Evolutionary conservation across 2,113 vertebrate species (phyloP).

Genomic region (Salvelinus sp.): DNA sequence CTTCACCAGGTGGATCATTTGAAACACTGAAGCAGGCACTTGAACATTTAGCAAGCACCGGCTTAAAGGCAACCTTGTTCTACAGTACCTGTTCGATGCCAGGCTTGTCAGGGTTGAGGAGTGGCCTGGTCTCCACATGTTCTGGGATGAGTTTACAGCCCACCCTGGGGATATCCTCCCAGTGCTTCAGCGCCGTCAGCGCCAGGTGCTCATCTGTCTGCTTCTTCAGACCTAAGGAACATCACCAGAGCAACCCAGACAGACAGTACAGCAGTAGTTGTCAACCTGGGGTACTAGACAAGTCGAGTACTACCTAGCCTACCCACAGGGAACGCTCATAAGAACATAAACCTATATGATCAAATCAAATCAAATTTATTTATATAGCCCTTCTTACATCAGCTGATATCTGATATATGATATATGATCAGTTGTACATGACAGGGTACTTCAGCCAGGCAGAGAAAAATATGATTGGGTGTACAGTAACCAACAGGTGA

Average conservation of each 20-base stretch:
- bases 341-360: too few species aligned
- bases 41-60: too few species aligned
- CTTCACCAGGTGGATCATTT: neutral
- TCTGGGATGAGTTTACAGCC: constrained; percentile 91
- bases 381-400: too few species aligned
- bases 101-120: constrained; percentile 92
- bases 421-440: too few species aligned
- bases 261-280: neutral
- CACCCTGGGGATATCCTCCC: constrained; percentile 88
- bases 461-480: neutral
- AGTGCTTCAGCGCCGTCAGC: constrained; percentile 84
- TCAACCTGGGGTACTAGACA: too few species aligned
- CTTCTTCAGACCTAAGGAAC: constrained; percentile 84
- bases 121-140: constrained; percentile 90
- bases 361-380: too few species aligned
- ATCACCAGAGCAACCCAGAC: neutral
- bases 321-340: neutral
- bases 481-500: neutral
- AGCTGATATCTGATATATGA: too few species aligned
- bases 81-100: constrained; percentile 91
- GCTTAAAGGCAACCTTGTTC: neutral
- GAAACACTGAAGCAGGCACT: neutral
- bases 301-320: neutral
- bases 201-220: constrained; percentile 94
- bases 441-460: too few species aligned